A percentile compares a stretch with the other conserved stretches of the same genome.
These are phyloP conservation scores for Cotesia glomerata DNA, from an alignment of 1,140 invertebrate genomes.

Conservation along the genomic window DNA sequence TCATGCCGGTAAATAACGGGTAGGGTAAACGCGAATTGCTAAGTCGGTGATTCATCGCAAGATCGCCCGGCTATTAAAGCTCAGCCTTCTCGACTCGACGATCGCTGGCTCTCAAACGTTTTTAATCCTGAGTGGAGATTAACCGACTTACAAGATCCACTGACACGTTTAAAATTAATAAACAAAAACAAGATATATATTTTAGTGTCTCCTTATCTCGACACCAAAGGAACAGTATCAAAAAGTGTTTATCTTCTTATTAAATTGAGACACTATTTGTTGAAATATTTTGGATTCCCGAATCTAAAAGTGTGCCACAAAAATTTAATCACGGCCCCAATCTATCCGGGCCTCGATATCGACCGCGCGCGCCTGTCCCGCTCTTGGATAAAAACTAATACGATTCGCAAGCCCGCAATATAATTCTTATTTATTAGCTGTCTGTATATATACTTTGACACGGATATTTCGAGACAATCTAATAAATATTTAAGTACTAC, in stretches of 20 bases:
- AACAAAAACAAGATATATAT: neutral
- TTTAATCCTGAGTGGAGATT: neutral
- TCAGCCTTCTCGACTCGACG: neutral
- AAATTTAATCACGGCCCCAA: conserved; percentile 33
- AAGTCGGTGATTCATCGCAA: conserved; percentile 23
- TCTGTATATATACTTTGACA: neutral
- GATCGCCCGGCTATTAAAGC: conserved; percentile 19
- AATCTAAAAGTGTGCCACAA: conserved; percentile 15
- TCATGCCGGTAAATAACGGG: conserved; percentile 26
- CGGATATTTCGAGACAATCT: neutral
- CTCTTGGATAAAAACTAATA: conserved; percentile 37
- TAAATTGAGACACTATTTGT: conserved; percentile 32
- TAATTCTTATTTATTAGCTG: conserved; percentile 31
- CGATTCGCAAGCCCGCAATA: conserved; percentile 26
- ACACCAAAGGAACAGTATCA: too few species aligned
- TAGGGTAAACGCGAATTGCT: conserved; percentile 20
- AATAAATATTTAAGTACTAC: neutral
- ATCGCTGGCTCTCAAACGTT: neutral
- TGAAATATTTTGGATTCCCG: conserved; percentile 22
- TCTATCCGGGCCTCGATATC: conserved; percentile 28
- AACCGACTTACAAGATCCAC: neutral
- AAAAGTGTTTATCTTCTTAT: neutral
- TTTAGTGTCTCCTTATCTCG: neutral
- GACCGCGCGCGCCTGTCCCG: neutral
- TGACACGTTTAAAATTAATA: neutral